phyloP scores from a whole-genome alignment of 1,140 invertebrate species.

The Heliothis subflexa region DNA sequence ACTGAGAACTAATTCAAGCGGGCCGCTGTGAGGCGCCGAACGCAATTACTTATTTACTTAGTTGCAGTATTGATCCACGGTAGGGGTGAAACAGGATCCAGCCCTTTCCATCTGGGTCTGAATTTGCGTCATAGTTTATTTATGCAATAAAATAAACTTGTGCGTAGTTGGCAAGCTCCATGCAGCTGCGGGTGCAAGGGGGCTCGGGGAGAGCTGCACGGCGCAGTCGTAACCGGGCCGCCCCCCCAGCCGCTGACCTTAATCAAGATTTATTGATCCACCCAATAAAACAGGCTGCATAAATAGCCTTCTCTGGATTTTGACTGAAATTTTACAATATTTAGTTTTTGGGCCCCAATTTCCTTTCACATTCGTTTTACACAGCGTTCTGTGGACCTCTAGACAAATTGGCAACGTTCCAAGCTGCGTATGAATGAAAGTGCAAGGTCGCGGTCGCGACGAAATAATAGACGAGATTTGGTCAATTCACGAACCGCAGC shows the following conservation, averaged over 20 bases:
- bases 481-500: too few species aligned
- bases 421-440: neutral
- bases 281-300: neutral
- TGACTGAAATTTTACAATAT: neutral
- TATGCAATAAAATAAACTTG: neutral
- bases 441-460: conserved; percentile 9
- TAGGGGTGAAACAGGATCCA: neutral
- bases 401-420: neutral
- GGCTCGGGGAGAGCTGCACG: neutral
- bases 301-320: neutral
- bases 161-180: neutral
- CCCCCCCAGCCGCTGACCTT: neutral
- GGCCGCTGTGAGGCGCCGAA: too few species aligned
- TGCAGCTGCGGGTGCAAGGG: neutral
- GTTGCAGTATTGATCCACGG: neutral
- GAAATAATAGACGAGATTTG: neutral
- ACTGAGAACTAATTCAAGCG: too few species aligned
- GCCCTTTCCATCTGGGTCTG: neutral
- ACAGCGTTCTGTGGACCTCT: too few species aligned
- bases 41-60: too few species aligned
- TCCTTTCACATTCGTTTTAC: neutral
- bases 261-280: conserved; percentile 23
- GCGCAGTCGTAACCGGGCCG: conserved; percentile 6
- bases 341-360: neutral
- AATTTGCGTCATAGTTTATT: conserved; percentile 26